phyloP scores from a whole-genome alignment of 2,113 vertebrate species.

The Solea senegalensis region DNA sequence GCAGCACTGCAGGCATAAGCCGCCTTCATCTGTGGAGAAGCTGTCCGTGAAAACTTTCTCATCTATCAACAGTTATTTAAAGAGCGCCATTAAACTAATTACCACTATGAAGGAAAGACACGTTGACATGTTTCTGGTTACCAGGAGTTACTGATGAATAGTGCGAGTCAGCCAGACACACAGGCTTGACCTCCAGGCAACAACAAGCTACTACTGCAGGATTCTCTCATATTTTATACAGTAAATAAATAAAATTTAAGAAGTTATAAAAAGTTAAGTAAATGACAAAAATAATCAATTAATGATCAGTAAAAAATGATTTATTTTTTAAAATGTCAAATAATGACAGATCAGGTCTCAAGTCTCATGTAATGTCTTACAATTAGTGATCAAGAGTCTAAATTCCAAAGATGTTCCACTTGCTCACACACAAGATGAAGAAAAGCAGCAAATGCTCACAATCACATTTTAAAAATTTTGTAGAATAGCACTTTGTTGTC shows the following conservation, averaged over 20 bases:
- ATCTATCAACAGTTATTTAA: constrained; percentile 29
- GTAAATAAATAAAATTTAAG: no score
- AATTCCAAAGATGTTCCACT: no score
- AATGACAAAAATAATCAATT: not conserved
- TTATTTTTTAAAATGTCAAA: not conserved
- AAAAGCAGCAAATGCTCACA: not conserved
- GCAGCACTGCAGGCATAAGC: constrained; percentile 12
- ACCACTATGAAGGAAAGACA: not conserved
- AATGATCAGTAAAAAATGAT: not conserved
- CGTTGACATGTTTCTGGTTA: constrained; percentile 1
- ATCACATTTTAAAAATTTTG: no score
- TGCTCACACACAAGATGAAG: no score
- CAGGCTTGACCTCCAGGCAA: not conserved
- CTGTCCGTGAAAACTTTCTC: constrained; percentile 22
- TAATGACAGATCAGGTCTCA: not conserved
- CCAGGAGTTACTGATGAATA: constrained; percentile 1
- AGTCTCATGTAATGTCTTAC: not conserved
- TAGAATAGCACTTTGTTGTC: no score
- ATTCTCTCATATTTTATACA: not conserved
- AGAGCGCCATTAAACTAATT: constrained; percentile 2
- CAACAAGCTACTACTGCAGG: not conserved
- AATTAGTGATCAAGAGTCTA: not conserved
- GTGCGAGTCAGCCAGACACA: not conserved
- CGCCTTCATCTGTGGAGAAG: not conserved
- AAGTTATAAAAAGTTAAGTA: not conserved